Base-by-base conservation (phyloP, 2,888 invertebrate species). In the Mythimna vitellina region DNA sequence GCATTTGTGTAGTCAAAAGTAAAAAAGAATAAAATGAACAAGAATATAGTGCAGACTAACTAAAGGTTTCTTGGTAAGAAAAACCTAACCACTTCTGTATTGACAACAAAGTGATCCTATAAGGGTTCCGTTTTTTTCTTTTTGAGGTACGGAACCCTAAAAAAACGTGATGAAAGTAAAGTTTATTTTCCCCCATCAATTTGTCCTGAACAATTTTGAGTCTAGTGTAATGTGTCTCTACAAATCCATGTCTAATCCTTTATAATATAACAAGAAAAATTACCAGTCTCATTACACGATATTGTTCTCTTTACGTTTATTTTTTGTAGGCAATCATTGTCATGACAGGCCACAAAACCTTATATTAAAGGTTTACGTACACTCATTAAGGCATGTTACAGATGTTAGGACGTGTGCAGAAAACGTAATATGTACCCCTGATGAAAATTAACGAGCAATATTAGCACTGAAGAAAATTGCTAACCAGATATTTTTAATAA, bases 311-410 rank as follows among this genome's bases (percentile, higher is more conserved):
- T 60, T 49, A 1, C 20, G 35, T 53, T 53, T 58, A 70, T 54
- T 65, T 75, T 79, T 65, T 76, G 70, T 54, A 42, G 51, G 60
- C 8, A 58, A 51, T 54, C 57, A 29, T 69, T 65, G 17, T 58
- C 65, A 53, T 65, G 66, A 67, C 46, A 70, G 14, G 53, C 58
- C 56, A 60, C 72, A 78, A 78, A 66, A 60, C 65, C 68, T 49
- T 54, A 54, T 62, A 70, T 57, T 64, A 80, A 65, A 53, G 60
- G 61, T 70, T 70, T 29, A 53, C 51, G 51, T 46, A 76, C n/a
- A 35, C 46, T 66, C 22, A 64, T 70, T 67, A 80, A 10, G 46
- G 46, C 49, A 46, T 53, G 35, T 66, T 64, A 67, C 51, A 20
- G 17, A 56, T 38, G 7, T 29, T 57, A 65, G 56, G 76, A 32